Base-by-base conservation (phyloP, 2,888 invertebrate genomes). In the Piscicola geometra region DNA sequence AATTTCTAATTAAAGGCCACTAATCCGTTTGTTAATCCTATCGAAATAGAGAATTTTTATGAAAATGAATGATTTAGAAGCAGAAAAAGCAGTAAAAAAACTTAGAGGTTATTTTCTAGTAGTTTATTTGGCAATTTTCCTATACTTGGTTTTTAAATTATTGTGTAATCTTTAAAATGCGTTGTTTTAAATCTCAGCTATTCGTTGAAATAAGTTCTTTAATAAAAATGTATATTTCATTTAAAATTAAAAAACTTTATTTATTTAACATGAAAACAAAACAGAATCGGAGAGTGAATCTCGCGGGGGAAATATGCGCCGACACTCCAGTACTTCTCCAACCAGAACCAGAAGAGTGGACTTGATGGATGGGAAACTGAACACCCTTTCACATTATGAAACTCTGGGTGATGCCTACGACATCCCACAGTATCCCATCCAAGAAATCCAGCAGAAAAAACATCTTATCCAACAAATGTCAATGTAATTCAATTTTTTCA, bases 371-470 rank as follows among this genome's bases (percentile, higher is more conserved):
- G 60, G n/a, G 5, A 56, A 56, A 5, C n/a, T 56, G 25, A 25
- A 5, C 3, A 25, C 9, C n/a, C 9, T 56, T 3, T 18, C 15
- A n/a, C 15, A 56, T 21, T 56, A 56, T 56, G 60, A 56, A 3
- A 5, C n/a, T 9, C 25, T 56, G 21, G 60, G 60, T 5, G 60
- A 56, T 56, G 60, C 60, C 3, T 56, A 56, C 60, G 97, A 98
- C 86, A 92, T 97, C 60, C 94, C 96, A 0, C 95, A 96, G 87
- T 97, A 96, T 86, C 98, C 98, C 64, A 98, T 98, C 82, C 97
- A 98, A 84, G 97, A 98, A 84, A 80, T 79, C 28, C 78, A 80
- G 52, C 82, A 84, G 76, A 80, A 82, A 47, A 81, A 80, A 28
- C 82, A 83, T 69, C 81, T 83, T 77, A 82, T 83, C 75, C 78